Evolutionary conservation across 2,888 invertebrate species (phyloP).

Genomic region (Osmoderma eremita): DNA sequence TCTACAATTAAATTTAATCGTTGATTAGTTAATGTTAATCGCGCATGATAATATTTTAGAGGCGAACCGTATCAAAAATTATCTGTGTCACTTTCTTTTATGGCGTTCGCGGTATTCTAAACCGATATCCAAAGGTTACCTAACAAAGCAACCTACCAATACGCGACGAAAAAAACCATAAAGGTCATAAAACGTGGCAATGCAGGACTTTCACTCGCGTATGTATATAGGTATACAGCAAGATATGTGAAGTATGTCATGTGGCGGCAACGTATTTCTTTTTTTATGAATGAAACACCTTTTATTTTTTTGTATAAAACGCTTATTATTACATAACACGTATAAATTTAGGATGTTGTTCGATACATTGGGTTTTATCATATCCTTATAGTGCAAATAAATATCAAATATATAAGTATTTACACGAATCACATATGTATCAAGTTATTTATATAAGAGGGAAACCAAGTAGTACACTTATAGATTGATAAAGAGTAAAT

Average conservation of each 20-base stretch:
- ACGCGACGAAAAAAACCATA: constrained; percentile 28
- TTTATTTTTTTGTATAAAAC: constrained; percentile 39
- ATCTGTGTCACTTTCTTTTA: constrained; percentile 38
- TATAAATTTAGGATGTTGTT: constrained; percentile 38
- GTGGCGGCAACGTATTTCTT: background rate
- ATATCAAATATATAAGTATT: constrained; percentile 30
- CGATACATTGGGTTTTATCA: constrained; percentile 13
- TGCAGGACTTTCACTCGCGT: constrained; percentile 40
- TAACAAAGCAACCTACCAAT: constrained; percentile 21
- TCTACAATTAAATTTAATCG: background rate
- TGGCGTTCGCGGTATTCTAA: constrained; percentile 7
- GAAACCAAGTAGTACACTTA: too few species aligned
- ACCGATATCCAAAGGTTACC: constrained; percentile 18
- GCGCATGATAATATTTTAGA: too few species aligned
- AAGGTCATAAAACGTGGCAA: constrained; percentile 30
- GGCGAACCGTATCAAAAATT: background rate
- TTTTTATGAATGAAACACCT: constrained; percentile 33
- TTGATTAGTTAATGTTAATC: background rate
- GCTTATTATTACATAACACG: constrained; percentile 40
- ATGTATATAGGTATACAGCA: constrained; percentile 1
- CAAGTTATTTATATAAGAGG: too few species aligned
- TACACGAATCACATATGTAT: constrained; percentile 42
- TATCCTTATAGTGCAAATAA: constrained; percentile 38
- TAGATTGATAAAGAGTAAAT: constrained; percentile 25
- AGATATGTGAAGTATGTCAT: constrained; percentile 22